Percentiles rank a stretch among this genome's conserved stretches.
Conservation (phyloP, 2,888 invertebrate species). For the Meta bourneti region DNA sequence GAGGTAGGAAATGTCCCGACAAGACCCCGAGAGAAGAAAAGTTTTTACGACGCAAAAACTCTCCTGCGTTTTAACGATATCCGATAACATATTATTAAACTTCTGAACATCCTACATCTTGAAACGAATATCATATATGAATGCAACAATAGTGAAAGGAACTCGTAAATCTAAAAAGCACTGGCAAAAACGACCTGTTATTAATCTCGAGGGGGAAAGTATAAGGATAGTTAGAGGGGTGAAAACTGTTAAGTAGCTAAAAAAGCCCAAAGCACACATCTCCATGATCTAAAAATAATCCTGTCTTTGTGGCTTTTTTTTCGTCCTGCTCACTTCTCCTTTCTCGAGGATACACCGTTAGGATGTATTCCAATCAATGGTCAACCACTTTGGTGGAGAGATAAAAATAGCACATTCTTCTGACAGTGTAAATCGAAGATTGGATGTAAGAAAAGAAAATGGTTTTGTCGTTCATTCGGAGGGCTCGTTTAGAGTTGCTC, state of each 20-base stretch:
- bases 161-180: neutral
- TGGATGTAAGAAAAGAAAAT: slow-evolving; percentile 44
- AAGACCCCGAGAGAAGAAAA: slow-evolving; percentile 4
- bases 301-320: slow-evolving; percentile 38
- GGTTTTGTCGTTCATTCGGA: slow-evolving; percentile 21
- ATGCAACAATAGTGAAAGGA: neutral
- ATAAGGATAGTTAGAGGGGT: neutral
- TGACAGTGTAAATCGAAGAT: slow-evolving; percentile 37
- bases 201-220: neutral
- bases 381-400: slow-evolving; percentile 56
- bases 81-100: slow-evolving; percentile 66
- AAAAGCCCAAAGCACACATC: slow-evolving; percentile 58
- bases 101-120: slow-evolving; percentile 13
- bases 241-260: slow-evolving; percentile 55
- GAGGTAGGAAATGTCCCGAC: slow-evolving; percentile 35
- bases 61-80: slow-evolving; percentile 54
- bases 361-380: slow-evolving; percentile 58
- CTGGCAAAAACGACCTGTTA: neutral
- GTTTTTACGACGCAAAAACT: slow-evolving; percentile 20
- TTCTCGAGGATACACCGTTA: neutral
- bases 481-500: neutral
- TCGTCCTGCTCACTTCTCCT: slow-evolving; percentile 1
- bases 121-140: neutral
- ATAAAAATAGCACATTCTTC: slow-evolving; percentile 58
- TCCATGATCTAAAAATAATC: slow-evolving; percentile 64